Base-by-base conservation (phyloP, 2,113 vertebrate genomes). In the Centropristis striata region DNA sequence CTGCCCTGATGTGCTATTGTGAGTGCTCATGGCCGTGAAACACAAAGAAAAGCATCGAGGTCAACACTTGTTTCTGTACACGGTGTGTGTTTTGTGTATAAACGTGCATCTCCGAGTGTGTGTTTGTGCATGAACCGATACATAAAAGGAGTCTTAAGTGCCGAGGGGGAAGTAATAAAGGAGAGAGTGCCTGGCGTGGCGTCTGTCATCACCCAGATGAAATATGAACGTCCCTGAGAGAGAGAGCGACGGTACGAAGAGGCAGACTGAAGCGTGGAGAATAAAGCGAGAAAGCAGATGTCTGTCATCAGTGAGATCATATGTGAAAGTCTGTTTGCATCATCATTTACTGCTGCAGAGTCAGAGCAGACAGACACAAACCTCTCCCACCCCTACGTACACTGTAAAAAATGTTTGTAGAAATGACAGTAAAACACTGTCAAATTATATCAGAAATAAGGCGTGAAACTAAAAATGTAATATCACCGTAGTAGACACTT, bases 81-180 rank as follows among this genome's bases (percentile, higher is more conserved):
- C 44, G 2, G 20, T 46, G 41, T 23, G 54, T 20, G 12, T 42
- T 58, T 49, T 81, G 42, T 49, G 54, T 42, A 1, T 55, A 37
- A 36, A n/a, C 46, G 63, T 75, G 46, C 77, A 63, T 71, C 51
- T 41, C 9, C 42, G 55, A 32, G 61, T 37, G 75, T 58, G 47
- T 25, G 7, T 74, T 53, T 84, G 53, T 77, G 57, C 44, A 20
- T 66, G 44, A 69, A 47, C 59, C 14, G 49, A 71, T 12, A 65
- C 27, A 78, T 66, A 70, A 84, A 81, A 78, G 65, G 59, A 55
- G 21, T 37, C 10, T 61, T 51, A 77, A 83, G 66, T 28, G 86
- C 86, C 44, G 2, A 5, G 47, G 72, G 76, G 70, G 49, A 20
- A 57, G 71, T 4, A 51, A 51, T 42, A 54, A 75, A 73, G 58